Evolutionary conservation across 1,140 invertebrate genomes (phyloP), one percentile per base, ranked within the genome.

Genomic region (Sminthurinus signatus): DNA sequence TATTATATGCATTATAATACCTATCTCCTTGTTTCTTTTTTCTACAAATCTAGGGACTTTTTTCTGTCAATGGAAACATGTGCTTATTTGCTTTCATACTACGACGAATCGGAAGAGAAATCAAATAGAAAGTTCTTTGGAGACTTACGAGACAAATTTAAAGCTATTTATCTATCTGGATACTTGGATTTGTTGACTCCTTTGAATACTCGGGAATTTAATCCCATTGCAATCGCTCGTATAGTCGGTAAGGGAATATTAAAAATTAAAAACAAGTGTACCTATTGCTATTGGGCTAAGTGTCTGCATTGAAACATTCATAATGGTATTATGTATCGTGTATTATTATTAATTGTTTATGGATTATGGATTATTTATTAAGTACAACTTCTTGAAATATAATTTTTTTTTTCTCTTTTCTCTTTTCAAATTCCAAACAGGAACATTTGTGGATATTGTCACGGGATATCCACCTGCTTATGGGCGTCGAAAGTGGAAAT

Each of bases 121-220:
- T 4, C 31, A 8, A 54, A 31, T 46, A 51, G 50, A 50, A 71
- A 44, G 44, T 65, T 60, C 28, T 71, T 71, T 60, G 64, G 62
- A 10, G 69, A 71, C 43, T 32, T 65, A 15, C 51, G 69, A 25
- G 69, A 71, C 43, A 68, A 65, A 21, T 71, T 65, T 51, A 32
- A 50, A 25, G 65, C 68, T 19, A 61, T 71, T 21, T 68, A 51
- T 43, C 48, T 71, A n/a, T 65, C 62, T 51, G 69, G 69, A n/a
- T 27, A 65, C 51, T 50, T 60, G 0, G 55, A 50, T 36, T 39
- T 70, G 10, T 27, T 67, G 50, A 59, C 65, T 4, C 43, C 62
- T 52, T 27, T 43, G 46, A 12, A 54, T 59, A n/a, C 23, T 39
- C n/a, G 50, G 42, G 50, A 28, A 21, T 66, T 66, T 44, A 63